A percentile compares a stretch with the other conserved stretches of the same genome.
These are phyloP conservation scores for Nephotettix cincticeps DNA, from an alignment of 1,140 invertebrate species.

Conservation along the genomic window DNA sequence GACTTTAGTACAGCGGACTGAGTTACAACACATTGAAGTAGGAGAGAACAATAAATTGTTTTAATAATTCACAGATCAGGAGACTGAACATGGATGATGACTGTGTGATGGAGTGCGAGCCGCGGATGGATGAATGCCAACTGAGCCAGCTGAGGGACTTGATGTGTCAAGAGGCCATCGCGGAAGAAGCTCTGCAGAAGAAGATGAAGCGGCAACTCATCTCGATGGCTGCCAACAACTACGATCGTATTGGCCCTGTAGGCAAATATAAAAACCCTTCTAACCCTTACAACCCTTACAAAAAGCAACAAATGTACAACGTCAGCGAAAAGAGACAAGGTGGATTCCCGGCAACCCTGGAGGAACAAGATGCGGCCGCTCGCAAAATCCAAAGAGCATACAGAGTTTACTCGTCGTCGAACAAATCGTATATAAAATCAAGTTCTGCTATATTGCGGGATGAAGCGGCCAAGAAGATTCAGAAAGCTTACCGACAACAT, in stretches of 20 bases:
- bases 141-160: neutral
- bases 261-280: neutral
- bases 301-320: neutral
- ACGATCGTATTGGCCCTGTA: too few species aligned
- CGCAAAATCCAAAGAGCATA: conserved; percentile 3
- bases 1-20: too few species aligned
- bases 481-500: neutral
- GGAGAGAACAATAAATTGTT: too few species aligned
- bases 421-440: too few species aligned
- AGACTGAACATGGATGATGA: too few species aligned
- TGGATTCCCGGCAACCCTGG: too few species aligned
- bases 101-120: too few species aligned
- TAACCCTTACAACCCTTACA: neutral
- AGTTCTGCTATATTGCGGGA: neutral
- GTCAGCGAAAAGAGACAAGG: neutral
- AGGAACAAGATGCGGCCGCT: neutral
- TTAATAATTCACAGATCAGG: too few species aligned
- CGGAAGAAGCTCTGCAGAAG: neutral
- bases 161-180: neutral
- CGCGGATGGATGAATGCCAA: neutral
- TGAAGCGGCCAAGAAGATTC: neutral
- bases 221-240: too few species aligned
- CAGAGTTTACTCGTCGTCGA: neutral
- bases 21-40: too few species aligned
- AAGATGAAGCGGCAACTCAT: neutral